Evolutionary conservation across 2,113 vertebrate genomes (phyloP), one percentile per base, ranked within the genome.

Genomic region (Mastomys natalensis): DNA sequence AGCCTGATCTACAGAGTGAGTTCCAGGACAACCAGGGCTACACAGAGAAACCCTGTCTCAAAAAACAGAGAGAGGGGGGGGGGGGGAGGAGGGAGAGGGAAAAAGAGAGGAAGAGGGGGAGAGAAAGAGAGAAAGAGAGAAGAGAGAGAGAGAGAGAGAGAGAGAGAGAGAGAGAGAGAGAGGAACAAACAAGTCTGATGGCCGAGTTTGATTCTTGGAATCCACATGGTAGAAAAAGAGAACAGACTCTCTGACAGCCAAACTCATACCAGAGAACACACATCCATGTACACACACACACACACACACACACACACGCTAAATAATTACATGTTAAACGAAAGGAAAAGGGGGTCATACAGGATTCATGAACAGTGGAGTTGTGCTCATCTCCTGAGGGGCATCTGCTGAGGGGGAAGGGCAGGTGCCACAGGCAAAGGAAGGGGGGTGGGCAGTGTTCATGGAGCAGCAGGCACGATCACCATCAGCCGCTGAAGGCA

Each of bases 391-490:
- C 37, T n/a, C 40, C 45, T 19, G 19, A 13, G 11, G 70, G 4
- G 26, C 17, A 40, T 31, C 11, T 53, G 74, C 80, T 3, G 7
- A 92, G 95, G 40, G 68, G 31, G 51, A 29, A 70, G 78, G 88
- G 22, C 58, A 4, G 17, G 58, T 0, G 68, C n/a, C 31, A 53
- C 0, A 10, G 31, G 34, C 73, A 48, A 29, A 29, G 89, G 45
- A 40, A 6, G 3, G 2, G 34, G 60, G 17, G 21, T 12, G 21
- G 1, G 15, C n/a, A 48, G 68, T 5, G 4, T 5, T 37, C 37
- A 0, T 0, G 45, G 80, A 2, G n/a, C 24, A 53, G 17, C 43
- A 10, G 37, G 26, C 76, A 37, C 45, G 0, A 55, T 0, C 19
- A 68, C 29, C 53, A 21, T 9, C 51, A 51, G 73, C n/a, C 4